These are phyloP conservation scores for Laticauda laticaudata DNA, from an alignment of 2,113 vertebrate genomes.

Conservation along the genomic window DNA sequence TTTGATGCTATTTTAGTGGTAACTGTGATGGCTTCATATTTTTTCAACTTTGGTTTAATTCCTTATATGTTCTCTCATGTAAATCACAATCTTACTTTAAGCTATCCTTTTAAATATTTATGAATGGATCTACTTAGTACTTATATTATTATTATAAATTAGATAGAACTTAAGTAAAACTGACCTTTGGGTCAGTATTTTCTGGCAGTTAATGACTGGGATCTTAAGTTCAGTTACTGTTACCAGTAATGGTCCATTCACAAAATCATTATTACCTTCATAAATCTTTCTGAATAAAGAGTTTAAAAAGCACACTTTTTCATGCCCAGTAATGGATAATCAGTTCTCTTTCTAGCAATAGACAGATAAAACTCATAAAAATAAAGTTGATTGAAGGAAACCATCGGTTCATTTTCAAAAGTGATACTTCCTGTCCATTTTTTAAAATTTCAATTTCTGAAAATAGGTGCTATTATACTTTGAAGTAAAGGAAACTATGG, in stretches of 20 bases:
- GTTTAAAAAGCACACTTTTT: constrained; percentile 26
- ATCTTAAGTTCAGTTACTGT: constrained; percentile 14
- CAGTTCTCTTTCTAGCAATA: constrained; percentile 35
- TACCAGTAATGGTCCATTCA: constrained; percentile 42
- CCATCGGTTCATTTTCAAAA: constrained; percentile 34
- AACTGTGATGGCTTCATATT: not conserved
- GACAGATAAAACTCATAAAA: constrained; percentile 43
- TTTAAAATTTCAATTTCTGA: constrained; percentile 24
- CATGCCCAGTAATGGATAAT: not conserved
- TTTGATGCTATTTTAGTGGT: rapidly evolving
- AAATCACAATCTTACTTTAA: constrained; percentile 19
- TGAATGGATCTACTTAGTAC: constrained; percentile 23
- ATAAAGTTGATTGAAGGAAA: constrained; percentile 21
- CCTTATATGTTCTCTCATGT: not conserved
- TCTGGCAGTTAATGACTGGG: constrained; percentile 44
- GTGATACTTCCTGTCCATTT: not conserved
- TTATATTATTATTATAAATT: constrained; percentile 39
- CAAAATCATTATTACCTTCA: constrained; percentile 38
- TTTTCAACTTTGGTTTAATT: not conserved
- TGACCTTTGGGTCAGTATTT: constrained; percentile 48
- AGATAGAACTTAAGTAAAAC: constrained; percentile 37
- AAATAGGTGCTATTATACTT: not conserved
- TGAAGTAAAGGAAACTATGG: not conserved
- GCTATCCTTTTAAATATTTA: constrained; percentile 47
- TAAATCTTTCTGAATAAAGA: constrained; percentile 43